Conservation (phyloP, 2,797 vertebrate species). For the Myripristis jacobus region DNA sequence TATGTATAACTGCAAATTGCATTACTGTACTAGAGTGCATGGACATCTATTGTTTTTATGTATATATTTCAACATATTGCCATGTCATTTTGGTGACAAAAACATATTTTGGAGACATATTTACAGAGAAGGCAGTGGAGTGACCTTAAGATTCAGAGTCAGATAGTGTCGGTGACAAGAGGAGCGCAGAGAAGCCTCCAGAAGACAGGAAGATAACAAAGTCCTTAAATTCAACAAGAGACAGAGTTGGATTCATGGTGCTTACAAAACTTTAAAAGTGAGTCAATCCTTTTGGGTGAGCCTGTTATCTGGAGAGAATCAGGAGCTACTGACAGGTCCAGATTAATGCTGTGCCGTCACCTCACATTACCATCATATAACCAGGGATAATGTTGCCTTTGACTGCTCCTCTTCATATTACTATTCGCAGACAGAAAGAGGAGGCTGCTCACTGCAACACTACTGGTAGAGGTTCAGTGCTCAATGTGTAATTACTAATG, state of each 20-base stretch:
- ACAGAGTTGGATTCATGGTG: slow-evolving; percentile 31
- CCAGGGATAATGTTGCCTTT: slow-evolving; percentile 39
- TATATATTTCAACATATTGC: background rate
- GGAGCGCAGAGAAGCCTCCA: slow-evolving; percentile 8
- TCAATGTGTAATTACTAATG: slow-evolving; percentile 1
- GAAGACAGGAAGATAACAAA: slow-evolving; percentile 13
- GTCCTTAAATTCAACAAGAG: slow-evolving; percentile 55
- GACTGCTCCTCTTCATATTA: slow-evolving; percentile 29
- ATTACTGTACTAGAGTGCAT: slow-evolving; percentile 3
- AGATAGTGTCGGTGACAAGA: slow-evolving; percentile 6
- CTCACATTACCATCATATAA: slow-evolving; percentile 52
- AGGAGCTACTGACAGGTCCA: slow-evolving; percentile 35
- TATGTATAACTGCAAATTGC: too few relatives aligned
- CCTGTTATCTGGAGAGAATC: slow-evolving; percentile 49
- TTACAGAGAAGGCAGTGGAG: background rate
- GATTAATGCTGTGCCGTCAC: slow-evolving; percentile 46
- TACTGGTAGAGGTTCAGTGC: background rate
- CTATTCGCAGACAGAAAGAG: slow-evolving; percentile 7
- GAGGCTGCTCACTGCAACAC: slow-evolving; percentile 6
- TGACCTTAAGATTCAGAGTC: slow-evolving; percentile 2
- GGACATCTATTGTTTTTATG: background rate
- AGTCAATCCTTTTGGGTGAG: slow-evolving; percentile 38
- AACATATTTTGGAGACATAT: background rate
- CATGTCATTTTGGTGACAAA: background rate
- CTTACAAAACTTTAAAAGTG: slow-evolving; percentile 52